Evolutionary conservation across 2,113 vertebrate species (phyloP).

Genomic region (Cryptotis parvus): DNA sequence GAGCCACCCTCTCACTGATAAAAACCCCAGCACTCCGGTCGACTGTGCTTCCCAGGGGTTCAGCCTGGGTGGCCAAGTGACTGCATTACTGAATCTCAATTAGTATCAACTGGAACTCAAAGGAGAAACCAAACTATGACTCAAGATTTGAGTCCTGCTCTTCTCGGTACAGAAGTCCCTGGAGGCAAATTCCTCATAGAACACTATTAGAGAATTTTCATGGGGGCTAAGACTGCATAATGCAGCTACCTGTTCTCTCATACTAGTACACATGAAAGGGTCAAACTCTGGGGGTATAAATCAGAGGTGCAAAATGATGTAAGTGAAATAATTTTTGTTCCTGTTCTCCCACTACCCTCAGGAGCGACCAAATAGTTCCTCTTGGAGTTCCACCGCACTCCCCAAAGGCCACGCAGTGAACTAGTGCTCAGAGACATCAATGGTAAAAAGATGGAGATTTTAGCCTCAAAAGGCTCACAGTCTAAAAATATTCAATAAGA

Average conservation of each 20-base stretch:
- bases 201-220: background rate
- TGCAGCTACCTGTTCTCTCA: background rate
- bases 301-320: background rate
- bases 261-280: background rate
- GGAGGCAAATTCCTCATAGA: background rate
- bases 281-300: background rate
- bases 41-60: background rate
- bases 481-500: background rate
- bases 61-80: slow-evolving; percentile 68
- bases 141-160: background rate
- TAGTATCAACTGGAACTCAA: background rate
- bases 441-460: background rate
- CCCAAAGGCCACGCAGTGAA: background rate
- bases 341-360: background rate
- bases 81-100: background rate
- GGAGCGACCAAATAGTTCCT: background rate
- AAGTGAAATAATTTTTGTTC: background rate
- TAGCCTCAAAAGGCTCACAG: background rate
- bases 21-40: slow-evolving; percentile 28
- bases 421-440: background rate
- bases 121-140: background rate
- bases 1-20: slow-evolving; percentile 47
- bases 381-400: background rate
- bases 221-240: background rate
- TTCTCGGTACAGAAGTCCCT: slow-evolving; percentile 4